Conservation (phyloP, 2,797 vertebrate genomes). For the Chelidonichthys spinosus region DNA sequence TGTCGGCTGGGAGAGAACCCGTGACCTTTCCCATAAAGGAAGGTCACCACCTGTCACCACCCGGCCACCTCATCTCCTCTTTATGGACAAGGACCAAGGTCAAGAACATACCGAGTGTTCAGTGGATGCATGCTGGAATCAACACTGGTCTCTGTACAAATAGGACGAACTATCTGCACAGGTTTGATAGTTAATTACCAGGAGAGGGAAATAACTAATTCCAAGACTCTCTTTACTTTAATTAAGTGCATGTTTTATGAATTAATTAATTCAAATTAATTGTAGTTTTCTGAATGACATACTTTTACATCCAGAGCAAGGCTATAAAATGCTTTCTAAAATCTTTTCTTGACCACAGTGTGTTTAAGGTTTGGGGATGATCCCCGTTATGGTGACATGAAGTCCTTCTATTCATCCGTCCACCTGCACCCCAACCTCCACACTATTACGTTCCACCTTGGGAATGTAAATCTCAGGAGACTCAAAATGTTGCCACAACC, state of each 20-base stretch:
- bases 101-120: constrained; percentile 15
- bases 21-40: constrained; percentile 61
- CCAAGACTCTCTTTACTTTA: constrained; percentile 1
- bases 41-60: constrained; percentile 49
- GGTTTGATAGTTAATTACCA: constrained; percentile 1
- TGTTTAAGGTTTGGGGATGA: neutral
- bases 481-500: neutral
- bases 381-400: neutral
- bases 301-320: neutral
- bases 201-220: constrained; percentile 4
- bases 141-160: neutral
- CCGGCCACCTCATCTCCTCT: constrained; percentile 30
- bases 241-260: constrained; percentile 19
- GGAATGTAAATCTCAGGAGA: neutral
- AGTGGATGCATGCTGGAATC: neutral
- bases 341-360: neutral
- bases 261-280: too few species aligned
- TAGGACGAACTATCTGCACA: neutral
- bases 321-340: neutral
- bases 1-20: constrained; percentile 42
- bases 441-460: neutral
- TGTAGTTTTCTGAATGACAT: too few species aligned
- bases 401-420: neutral
- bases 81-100: constrained; percentile 41
- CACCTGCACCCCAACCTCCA: neutral